Base-by-base conservation (phyloP, 2,797 vertebrate species). In the Tapirus indicus region DNA sequence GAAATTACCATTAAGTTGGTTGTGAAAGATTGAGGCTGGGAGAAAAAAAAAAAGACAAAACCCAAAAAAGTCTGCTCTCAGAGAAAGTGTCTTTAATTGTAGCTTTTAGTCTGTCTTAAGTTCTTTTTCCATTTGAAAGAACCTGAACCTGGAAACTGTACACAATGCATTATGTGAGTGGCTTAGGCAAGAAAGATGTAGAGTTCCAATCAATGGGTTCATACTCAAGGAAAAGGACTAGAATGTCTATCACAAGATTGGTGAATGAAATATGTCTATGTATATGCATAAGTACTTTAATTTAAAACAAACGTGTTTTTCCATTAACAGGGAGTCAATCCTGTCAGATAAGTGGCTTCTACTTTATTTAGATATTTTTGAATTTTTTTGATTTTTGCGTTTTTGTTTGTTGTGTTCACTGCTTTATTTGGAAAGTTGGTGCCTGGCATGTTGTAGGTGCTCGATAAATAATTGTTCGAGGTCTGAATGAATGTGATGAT, bases 251-350 rank as follows among this genome's bases (percentile, higher is more conserved):
- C 35, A 52, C 69, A 86, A 49, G 25, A 89, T 68, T 41, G 25
- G 32, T 41, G 25, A 91, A 52, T 58, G 49, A 78, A 82, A n/a
- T 60, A 21, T 44, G 18, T 74, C 35, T 49, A 5, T 29, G 17
- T 58, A 11, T 32, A 60, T 41, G 7, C 29, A 58, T 58, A 74
- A 92, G 14, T 23, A 60, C 74, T 94, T 91, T 82, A 91, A 86
- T 49, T 72, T n/a, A 74, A 90, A 90, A 47, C 49, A 82, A 77
- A 52, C 52, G 3, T 32, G 5, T 35, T 91, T 95, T 97, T 87
- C 35, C 18, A 52, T 17, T 38, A 92, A 74, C 13, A 78, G 77
- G 52, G 25, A 27, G 1, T 38, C 54, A 54, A 77, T 68, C 5
- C 6, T 75, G 2, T 52, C 20, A 64, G 41, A 32, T 60, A 74